Evolutionary conservation across 2,888 invertebrate species (phyloP).

Genomic region (Drosophila merina): DNA sequence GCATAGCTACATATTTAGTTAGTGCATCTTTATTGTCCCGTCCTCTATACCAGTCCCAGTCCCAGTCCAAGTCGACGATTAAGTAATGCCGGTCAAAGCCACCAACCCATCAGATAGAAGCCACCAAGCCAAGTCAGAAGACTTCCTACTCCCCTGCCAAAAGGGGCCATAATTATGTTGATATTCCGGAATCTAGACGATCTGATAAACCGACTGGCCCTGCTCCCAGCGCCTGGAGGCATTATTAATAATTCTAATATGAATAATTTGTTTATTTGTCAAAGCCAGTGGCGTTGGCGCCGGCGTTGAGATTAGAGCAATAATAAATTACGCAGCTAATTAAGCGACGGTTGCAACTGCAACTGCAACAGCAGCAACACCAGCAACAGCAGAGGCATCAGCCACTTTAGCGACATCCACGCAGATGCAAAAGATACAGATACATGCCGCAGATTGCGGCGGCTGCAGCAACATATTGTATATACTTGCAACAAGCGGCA

Average conservation of each 20-base stretch:
- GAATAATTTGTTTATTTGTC: slow-evolving; percentile 76
- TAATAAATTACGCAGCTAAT: slow-evolving; percentile 77
- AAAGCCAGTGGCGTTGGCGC: slow-evolving; percentile 61
- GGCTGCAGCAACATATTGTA: slow-evolving; percentile 7
- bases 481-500: slow-evolving; percentile 43
- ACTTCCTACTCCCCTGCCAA: slow-evolving; percentile 10
- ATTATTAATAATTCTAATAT: slow-evolving; percentile 67
- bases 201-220: slow-evolving; percentile 37
- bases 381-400: slow-evolving; percentile 21
- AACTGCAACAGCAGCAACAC: slow-evolving; percentile 17
- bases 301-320: slow-evolving; percentile 64
- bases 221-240: slow-evolving; percentile 14
- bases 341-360: slow-evolving; percentile 56
- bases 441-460: slow-evolving; percentile 64
- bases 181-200: slow-evolving; percentile 51
- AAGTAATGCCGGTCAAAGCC: slow-evolving; percentile 32
- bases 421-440: slow-evolving; percentile 74
- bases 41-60: not conserved
- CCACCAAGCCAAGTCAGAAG: too few species aligned
- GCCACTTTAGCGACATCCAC: slow-evolving; percentile 59
- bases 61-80: slow-evolving; percentile 9
- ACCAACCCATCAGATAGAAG: not conserved
- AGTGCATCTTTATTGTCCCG: slow-evolving; percentile 46
- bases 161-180: slow-evolving; percentile 60
- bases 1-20: slow-evolving; percentile 40